Evolutionary conservation across 2,797 vertebrate species (phyloP), one percentile per base, ranked within the genome.

Genomic region (Orestias chungarensis): DNA sequence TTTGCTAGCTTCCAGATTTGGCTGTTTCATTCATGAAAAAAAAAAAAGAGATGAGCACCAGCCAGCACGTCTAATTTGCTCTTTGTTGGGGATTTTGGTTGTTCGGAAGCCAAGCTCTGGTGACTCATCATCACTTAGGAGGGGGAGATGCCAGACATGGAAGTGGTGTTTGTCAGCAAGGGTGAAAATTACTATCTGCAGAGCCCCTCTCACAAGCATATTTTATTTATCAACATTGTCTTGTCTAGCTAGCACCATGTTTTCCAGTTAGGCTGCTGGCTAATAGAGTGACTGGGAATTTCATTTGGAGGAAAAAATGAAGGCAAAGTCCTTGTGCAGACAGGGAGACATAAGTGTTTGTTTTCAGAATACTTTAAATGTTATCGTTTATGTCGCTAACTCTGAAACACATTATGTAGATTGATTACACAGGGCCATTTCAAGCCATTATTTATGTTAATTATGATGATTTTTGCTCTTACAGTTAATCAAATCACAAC

Each of bases 171-270:
- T 91, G 88, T 87, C 84, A 84, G 84, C 61, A 78, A 88, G 87
- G 89, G 87, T 87, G 88, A 91, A 91, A 91, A 89, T 84, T 85
- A 88, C 89, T 89, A 88, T 91, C 90, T 89, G 90, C 78, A 69
- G 81, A 84, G 87, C 76, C 72, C 89, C 85, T 89, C 80, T 89
- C 80, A 62, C 70, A 67, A 81, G 71, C 90, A 88, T 93, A 86
- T 90, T 92, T 89, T 92, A 93, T 93, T 93, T 93, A 91, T 88
- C 42, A 80, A 90, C 91, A 88, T 87, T 84, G 81, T 84, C 85
- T 86, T 84, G 87, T 83, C 85, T 87, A 68, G 83, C 86, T 79
- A 75, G 85, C 87, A 83, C 84, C 87, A 83, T 78, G 83, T 85
- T 85, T 79, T 75, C 66, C 82, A 74, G 75, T 70, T 75, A 74